phyloP scores from a whole-genome alignment of 1,140 invertebrate species.

The Pogonomyrmex californicus region DNA sequence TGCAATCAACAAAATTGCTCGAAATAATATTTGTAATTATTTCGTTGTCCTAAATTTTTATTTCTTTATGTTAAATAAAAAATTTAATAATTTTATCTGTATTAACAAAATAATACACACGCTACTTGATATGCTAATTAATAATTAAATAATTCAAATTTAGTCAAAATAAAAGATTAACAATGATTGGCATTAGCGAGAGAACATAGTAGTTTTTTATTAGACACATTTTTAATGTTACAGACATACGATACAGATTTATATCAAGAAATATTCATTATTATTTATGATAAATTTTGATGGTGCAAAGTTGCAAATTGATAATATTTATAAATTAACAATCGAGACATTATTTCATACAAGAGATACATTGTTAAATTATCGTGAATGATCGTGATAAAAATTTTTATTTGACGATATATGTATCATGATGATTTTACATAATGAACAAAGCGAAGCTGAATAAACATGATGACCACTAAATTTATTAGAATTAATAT shows the following conservation, averaged over 20 bases:
- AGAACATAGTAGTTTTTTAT: conserved; percentile 32
- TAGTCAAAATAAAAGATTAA: background rate
- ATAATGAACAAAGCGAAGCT: background rate
- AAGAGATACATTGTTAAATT: background rate
- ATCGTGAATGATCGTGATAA: background rate
- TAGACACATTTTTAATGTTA: conserved; percentile 18
- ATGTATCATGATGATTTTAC: background rate
- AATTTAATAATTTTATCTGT: background rate
- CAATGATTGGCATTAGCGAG: background rate
- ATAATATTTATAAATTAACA: conserved; percentile 23
- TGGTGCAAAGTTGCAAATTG: background rate
- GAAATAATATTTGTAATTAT: background rate
- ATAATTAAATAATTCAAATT: background rate
- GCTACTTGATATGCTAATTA: background rate
- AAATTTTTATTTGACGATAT: conserved; percentile 21
- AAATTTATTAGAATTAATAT: conserved; percentile 30
- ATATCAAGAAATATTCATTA: conserved; percentile 37
- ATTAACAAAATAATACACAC: background rate
- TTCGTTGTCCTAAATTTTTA: background rate
- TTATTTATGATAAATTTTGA: conserved; percentile 19
- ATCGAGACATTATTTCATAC: conserved; percentile 12
- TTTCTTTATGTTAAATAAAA: background rate
- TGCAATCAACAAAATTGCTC: background rate
- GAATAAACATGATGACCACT: background rate
- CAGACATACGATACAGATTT: conserved; percentile 8